Conservation (phyloP, 1,140 invertebrate species). For the Drosophila athabasca region DNA sequence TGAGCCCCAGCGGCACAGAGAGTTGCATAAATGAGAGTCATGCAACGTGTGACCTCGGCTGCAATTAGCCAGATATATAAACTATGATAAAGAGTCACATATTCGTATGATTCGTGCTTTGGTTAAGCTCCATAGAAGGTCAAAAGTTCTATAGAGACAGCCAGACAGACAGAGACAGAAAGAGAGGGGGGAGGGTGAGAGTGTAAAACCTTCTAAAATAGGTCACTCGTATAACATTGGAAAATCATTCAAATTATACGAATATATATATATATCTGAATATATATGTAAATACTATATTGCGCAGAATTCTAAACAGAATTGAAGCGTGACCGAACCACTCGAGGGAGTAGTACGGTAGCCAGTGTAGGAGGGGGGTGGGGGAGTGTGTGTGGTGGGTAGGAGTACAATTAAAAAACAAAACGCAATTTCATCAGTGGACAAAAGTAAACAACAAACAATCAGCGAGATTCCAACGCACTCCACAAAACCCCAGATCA, state of each 20-base stretch:
- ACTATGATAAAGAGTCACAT: conserved; percentile 17
- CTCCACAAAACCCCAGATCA: conserved; percentile 1
- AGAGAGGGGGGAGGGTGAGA: no score
- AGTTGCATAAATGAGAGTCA: background rate
- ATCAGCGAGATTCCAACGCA: conserved; percentile 25
- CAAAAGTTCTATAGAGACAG: background rate
- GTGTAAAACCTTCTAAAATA: conserved; percentile 9
- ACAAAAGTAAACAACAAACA: conserved; percentile 18
- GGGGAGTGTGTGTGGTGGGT: background rate
- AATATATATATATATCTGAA: background rate
- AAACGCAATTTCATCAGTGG: conserved; percentile 38
- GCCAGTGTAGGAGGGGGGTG: no score
- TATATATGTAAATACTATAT: conserved; percentile 6
- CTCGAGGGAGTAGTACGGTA: background rate
- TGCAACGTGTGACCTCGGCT: conserved; percentile 16
- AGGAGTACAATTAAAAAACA: conserved; percentile 28
- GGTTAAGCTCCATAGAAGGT: conserved; percentile 31
- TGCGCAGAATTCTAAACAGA: conserved; percentile 21
- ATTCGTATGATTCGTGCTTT: conserved; percentile 7
- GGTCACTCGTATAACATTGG: conserved; percentile 40
- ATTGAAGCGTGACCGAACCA: conserved; percentile 34
- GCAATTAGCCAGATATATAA: conserved; percentile 36
- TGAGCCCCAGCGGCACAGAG: background rate
- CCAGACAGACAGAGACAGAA: background rate
- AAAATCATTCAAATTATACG: conserved; percentile 33